A percentile compares a stretch with the other conserved stretches of the same genome.
Evolutionary conservation across 2,113 vertebrate genomes (phyloP).

Genomic region (Myxocyprinus asiaticus): DNA sequence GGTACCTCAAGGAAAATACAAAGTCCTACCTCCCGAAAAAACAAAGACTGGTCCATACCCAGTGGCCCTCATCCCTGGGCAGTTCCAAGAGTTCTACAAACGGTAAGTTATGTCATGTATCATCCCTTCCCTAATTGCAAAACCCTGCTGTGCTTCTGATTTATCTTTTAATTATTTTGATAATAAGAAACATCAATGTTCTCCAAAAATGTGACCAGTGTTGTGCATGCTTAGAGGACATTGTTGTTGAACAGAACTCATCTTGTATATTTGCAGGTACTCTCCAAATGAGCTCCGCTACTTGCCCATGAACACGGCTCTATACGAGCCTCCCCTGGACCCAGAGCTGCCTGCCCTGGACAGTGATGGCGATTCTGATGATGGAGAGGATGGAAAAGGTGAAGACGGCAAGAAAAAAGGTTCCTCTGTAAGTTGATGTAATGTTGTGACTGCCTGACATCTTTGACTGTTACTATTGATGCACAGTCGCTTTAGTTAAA

Average conservation of each 20-base stretch:
- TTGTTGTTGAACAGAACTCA: background rate
- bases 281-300: slow-evolving; percentile 96
- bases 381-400: slow-evolving; percentile 84
- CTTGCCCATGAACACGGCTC: slow-evolving; percentile 91
- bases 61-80: slow-evolving; percentile 96
- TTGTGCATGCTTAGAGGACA: too few species aligned
- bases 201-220: background rate
- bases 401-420: slow-evolving; percentile 86
- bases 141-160: background rate
- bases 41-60: slow-evolving; percentile 94
- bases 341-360: slow-evolving; percentile 91
- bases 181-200: too few species aligned
- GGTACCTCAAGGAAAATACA: slow-evolving; percentile 95
- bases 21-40: slow-evolving; percentile 87
- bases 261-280: slow-evolving; percentile 76
- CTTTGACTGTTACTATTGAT: background rate
- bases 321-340: slow-evolving; percentile 95
- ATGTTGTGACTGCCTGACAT: background rate
- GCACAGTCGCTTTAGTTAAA: too few species aligned
- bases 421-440: slow-evolving; percentile 69
- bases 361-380: slow-evolving; percentile 95
- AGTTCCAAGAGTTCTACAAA: slow-evolving; percentile 99
- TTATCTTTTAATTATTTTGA: background rate
- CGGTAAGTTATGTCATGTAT: slow-evolving; percentile 72
- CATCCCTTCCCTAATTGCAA: background rate